Conservation (phyloP, 2,888 invertebrate species). For the Catocala sponsa region DNA sequence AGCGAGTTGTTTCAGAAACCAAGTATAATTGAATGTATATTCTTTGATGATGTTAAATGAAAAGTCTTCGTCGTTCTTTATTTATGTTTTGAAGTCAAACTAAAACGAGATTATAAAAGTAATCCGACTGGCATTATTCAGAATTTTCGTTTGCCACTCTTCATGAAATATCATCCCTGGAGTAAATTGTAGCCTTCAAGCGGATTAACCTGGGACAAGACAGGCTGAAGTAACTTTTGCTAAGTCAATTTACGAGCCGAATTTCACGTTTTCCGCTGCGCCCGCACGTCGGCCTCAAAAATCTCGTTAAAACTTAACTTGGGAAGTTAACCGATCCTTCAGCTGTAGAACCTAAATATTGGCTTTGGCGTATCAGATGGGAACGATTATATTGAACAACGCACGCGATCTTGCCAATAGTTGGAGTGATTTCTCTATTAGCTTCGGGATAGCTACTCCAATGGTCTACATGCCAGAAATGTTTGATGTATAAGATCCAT, state of each 20-base stretch:
- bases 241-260: conserved; percentile 73
- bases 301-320: conserved; percentile 77
- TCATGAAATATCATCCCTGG: conserved; percentile 45
- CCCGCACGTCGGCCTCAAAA: conserved; percentile 69
- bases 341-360: conserved; percentile 44
- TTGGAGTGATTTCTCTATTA: conserved; percentile 26
- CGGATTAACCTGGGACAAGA: conserved; percentile 61
- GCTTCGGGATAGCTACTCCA: too few species aligned
- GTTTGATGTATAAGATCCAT: too few species aligned
- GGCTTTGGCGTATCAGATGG: conserved; percentile 33
- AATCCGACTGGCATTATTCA: conserved; percentile 34
- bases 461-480: too few species aligned
- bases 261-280: conserved; percentile 56
- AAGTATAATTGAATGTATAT: conserved; percentile 8
- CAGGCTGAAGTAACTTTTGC: conserved; percentile 64
- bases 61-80: conserved; percentile 12
- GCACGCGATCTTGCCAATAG: conserved; percentile 31
- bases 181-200: conserved; percentile 58
- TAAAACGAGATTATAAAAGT: conserved; percentile 33
- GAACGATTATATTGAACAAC: conserved; percentile 39
- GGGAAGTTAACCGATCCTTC: conserved; percentile 57
- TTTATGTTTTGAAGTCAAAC: conserved; percentile 11
- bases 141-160: conserved; percentile 40
- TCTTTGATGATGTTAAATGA: conserved; percentile 15
- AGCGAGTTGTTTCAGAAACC: not conserved